Base-by-base conservation (phyloP, 2,113 vertebrate genomes). In the Rousettus leschenaultii region DNA sequence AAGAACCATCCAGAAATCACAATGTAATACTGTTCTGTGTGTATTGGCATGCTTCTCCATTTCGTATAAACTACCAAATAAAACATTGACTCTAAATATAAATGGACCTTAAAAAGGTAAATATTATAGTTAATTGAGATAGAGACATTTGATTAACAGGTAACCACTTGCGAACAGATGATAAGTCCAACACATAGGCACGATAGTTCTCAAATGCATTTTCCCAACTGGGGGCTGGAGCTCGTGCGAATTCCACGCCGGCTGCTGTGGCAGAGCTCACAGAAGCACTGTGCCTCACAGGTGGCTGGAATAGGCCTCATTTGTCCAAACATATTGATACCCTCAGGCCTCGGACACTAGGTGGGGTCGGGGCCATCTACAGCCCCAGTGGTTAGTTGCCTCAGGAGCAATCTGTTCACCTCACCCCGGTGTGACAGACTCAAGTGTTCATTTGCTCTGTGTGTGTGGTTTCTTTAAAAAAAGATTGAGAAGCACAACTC, bases 131-230 rank as follows among this genome's bases (percentile, higher is more conserved):
- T 38, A 35, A 48, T 2, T 30, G 66, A 45, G 16, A 59, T 38
- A 57, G 51, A 48, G 55, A 30, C 24, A 86, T 59, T 70, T 70
- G 38, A 22, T 79, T 33, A 38, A 79, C 38, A 65, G 22, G 48
- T 38, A 79, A 14, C 16, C 59, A 6, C 35, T 79, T 59, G 24
- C 33, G 18, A 93, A 48, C 24, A 30, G 22, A 70, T 33, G 73
- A 6, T 33, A 59, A 11, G 40, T 12, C 16, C 18, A 38, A 3
- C 0, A 14, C 14, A 5, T 8, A 48, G 18, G 7, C 3, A 30
- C 5, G 1, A 18, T 13, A 21, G 14, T 48, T 35, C 40, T 79
- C 19, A 48, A 77, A 55, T 38, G 33, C 12, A 6, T 22, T 63
- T 40, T 80, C 22, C n/a, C 9, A 38, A 16, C 16, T 26, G 13